These are phyloP conservation scores for Stenodera caucasica DNA, from an alignment of 2,888 invertebrate species.

Conservation along the genomic window DNA sequence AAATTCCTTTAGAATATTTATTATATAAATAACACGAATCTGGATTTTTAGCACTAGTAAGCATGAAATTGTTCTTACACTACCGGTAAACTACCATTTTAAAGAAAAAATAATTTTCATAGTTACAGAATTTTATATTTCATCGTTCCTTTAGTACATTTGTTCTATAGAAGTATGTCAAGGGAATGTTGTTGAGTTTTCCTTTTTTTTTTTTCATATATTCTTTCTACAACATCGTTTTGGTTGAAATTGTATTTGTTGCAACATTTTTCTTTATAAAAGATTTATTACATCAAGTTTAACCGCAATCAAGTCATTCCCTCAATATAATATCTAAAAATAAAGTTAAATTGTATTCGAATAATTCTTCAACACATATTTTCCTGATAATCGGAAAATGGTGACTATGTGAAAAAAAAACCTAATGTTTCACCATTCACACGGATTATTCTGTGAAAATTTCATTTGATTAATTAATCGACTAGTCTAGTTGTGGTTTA, in stretches of 20 bases:
- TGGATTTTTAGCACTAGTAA: conserved; percentile 34
- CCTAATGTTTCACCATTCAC: too few relatives aligned
- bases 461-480: not conserved
- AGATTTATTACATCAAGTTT: too few relatives aligned
- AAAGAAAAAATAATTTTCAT: not conserved
- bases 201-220: not conserved
- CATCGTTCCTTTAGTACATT: not conserved
- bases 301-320: too few relatives aligned
- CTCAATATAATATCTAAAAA: too few relatives aligned
- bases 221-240: not conserved
- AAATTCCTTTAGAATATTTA: conserved; percentile 14
- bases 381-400: too few relatives aligned
- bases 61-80: conserved; percentile 35
- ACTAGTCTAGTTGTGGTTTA: not conserved
- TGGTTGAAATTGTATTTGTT: not conserved
- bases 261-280: too few relatives aligned
- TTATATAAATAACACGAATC: conserved; percentile 11
- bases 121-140: not conserved
- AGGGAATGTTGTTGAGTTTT: not conserved
- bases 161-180: not conserved
- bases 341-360: too few relatives aligned
- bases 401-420: too few relatives aligned
- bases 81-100: conserved; percentile 1
- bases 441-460: not conserved
- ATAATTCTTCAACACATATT: too few relatives aligned